Conservation (phyloP, 2,797 vertebrate species). For the Neomorphus geoffroyi region DNA sequence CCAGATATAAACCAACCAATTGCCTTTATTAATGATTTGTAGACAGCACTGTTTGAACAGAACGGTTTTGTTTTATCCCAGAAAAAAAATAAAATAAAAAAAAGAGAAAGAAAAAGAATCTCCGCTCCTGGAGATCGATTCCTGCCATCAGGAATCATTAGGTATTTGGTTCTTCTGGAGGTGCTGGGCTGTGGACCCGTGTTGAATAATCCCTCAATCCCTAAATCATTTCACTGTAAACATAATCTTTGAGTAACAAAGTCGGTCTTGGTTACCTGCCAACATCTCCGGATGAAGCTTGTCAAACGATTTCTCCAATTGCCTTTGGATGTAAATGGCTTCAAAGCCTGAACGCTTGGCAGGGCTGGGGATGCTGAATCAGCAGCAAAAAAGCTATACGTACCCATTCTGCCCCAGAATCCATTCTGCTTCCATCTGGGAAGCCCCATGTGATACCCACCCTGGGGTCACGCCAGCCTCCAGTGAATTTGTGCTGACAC, state of each 20-base stretch:
- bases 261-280: neutral
- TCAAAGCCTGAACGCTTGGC: neutral
- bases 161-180: conserved; percentile 2
- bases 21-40: conserved; percentile 59
- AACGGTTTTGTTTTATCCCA: conserved; percentile 26
- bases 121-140: neutral
- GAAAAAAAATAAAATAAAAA: no score
- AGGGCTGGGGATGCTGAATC: conserved; percentile 16
- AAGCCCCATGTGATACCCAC: neutral
- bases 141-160: conserved; percentile 58
- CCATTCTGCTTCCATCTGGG: neutral
- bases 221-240: conserved; percentile 46
- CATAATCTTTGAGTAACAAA: conserved; percentile 36
- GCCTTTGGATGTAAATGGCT: conserved; percentile 25
- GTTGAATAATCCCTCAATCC: conserved; percentile 57
- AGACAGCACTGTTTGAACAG: neutral
- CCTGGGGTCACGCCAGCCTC: neutral
- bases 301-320: neutral
- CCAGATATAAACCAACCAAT: conserved; percentile 44
- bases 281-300: neutral
- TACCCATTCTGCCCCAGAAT: neutral
- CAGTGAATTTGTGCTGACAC: neutral
- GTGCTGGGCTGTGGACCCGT: neutral
- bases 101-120: neutral
- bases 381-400: neutral